Conservation (phyloP, 2,797 vertebrate genomes). For the Australoheros facetus region DNA sequence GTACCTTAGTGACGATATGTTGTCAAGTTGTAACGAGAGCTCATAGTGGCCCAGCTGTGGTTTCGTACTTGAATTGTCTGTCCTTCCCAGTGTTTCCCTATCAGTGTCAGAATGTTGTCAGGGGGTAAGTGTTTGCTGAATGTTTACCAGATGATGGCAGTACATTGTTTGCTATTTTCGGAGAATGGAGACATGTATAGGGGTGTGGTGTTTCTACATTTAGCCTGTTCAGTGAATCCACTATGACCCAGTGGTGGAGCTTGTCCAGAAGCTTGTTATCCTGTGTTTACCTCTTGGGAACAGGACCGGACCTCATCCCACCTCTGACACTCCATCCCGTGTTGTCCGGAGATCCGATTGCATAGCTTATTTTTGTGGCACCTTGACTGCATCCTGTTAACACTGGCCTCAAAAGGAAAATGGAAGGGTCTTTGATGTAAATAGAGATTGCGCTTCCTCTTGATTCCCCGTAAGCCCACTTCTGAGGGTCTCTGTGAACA, state of each 20-base stretch:
- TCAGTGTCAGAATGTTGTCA: constrained; percentile 67
- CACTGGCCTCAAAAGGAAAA: constrained; percentile 69
- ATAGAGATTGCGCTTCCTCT: constrained; percentile 72
- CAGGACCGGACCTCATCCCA: constrained; percentile 60
- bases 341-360: constrained; percentile 73
- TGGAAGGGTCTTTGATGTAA: constrained; percentile 75
- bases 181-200: constrained; percentile 69
- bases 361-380: constrained; percentile 75
- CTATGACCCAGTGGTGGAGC: constrained; percentile 59
- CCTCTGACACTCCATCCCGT: constrained; percentile 52
- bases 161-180: constrained; percentile 78
- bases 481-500: constrained; percentile 61
- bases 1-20: constrained; percentile 52
- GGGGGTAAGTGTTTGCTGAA: constrained; percentile 72
- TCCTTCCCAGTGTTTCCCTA: constrained; percentile 73
- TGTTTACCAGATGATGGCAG: constrained; percentile 78
- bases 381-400: constrained; percentile 77
- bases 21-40: constrained; percentile 63
- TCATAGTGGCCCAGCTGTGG: constrained; percentile 26
- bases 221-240: constrained; percentile 68
- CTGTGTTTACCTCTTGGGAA: constrained; percentile 80
- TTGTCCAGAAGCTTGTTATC: constrained; percentile 64
- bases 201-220: constrained; percentile 74
- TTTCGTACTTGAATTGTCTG: constrained; percentile 38
- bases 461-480: constrained; percentile 66